phyloP scores from a whole-genome alignment of 2,888 invertebrate genomes.

The Rhodophaea formosa region DNA sequence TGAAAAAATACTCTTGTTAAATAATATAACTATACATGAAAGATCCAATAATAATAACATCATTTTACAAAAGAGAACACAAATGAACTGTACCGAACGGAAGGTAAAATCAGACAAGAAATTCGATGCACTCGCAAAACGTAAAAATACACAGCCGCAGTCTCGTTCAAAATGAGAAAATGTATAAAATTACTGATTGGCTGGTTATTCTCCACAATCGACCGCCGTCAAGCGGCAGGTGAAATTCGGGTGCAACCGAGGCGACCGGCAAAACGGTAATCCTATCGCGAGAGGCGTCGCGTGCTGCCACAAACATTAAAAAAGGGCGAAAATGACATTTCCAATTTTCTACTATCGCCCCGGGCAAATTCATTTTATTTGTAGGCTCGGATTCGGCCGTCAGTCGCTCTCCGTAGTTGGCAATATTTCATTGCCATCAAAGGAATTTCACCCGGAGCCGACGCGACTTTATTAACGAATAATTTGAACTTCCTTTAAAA shows the following conservation, averaged over 20 bases:
- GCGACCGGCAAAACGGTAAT: slow-evolving; percentile 56
- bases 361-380: slow-evolving; percentile 77
- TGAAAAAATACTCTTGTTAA: no score
- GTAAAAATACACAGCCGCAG: slow-evolving; percentile 9
- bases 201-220: slow-evolving; percentile 58
- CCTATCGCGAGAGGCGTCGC: slow-evolving; percentile 55
- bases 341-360: slow-evolving; percentile 81
- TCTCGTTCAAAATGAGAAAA: slow-evolving; percentile 17
- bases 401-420: slow-evolving; percentile 56
- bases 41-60: neutral
- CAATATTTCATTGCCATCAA: slow-evolving; percentile 76
- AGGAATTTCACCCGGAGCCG: slow-evolving; percentile 59
- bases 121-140: slow-evolving; percentile 9
- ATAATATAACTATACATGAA: neutral
- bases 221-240: slow-evolving; percentile 65
- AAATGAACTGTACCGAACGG: neutral
- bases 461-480: slow-evolving; percentile 68
- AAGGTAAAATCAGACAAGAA: slow-evolving; percentile 11
- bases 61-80: neutral
- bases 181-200: slow-evolving; percentile 58
- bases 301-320: slow-evolving; percentile 76
- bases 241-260: slow-evolving; percentile 43
- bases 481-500: slow-evolving; percentile 61
- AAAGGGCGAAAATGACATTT: slow-evolving; percentile 82
- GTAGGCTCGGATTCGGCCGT: slow-evolving; percentile 72